A percentile compares a stretch with the other conserved stretches of the same genome.
Conservation (phyloP, 37 sponge, comb jelly and placozoan genomes). For the Theonella swinhoei region DNA sequence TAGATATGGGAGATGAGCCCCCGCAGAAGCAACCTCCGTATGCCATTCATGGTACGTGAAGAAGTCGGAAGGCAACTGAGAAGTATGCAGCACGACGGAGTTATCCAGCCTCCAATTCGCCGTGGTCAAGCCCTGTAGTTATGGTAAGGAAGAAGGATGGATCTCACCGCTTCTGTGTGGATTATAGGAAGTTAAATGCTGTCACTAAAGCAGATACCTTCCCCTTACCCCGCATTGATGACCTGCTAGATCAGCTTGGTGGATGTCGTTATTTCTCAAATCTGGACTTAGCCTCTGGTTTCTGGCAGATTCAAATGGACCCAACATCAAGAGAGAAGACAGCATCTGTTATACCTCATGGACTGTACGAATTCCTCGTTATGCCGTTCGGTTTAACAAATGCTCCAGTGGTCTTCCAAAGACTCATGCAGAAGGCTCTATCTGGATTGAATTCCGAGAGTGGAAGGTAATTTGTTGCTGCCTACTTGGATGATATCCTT, state of each 20-base stretch:
- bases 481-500: conserved; percentile 55
- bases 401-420: conserved; percentile 65
- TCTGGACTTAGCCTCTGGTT: conserved; percentile 67
- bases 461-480: conserved; percentile 41
- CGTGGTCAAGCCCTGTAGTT: conserved; percentile 72
- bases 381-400: conserved; percentile 71
- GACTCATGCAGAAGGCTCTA: conserved; percentile 52
- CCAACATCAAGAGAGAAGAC: conserved; percentile 52
- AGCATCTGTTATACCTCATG: conserved; percentile 48
- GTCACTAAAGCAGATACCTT: conserved; percentile 63
- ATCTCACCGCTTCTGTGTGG: conserved; percentile 49
- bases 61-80: conserved; percentile 55
- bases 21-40: conserved; percentile 23
- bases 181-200: conserved; percentile 54
- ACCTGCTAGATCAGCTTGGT: conserved; percentile 68
- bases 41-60: conserved; percentile 56
- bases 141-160: conserved; percentile 67
- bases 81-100: conserved; percentile 51
- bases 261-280: conserved; percentile 43
- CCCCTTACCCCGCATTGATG: conserved; percentile 60
- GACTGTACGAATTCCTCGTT: conserved; percentile 62
- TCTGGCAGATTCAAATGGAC: conserved; percentile 57
- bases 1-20: conserved; percentile 40
- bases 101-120: conserved; percentile 52
- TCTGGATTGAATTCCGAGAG: conserved; percentile 35